These are phyloP conservation scores for Darevskia nairensis DNA, from an alignment of 2,797 vertebrate species.

Conservation along the genomic window DNA sequence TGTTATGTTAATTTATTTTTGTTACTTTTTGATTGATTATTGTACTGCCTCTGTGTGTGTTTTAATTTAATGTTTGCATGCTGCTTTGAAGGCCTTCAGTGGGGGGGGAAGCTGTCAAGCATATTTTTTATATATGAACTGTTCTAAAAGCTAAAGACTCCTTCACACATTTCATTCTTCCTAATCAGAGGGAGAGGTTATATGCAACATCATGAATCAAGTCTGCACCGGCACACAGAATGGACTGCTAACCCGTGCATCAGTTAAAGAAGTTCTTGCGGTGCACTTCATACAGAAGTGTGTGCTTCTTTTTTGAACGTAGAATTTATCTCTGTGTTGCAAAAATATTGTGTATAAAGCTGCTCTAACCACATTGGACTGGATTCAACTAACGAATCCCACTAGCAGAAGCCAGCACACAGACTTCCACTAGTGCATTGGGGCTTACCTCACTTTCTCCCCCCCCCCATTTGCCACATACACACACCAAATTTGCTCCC, in stretches of 20 bases:
- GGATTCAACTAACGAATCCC: background rate
- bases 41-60: background rate
- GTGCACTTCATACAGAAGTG: background rate
- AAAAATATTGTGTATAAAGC: slow-evolving; percentile 3
- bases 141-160: background rate
- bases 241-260: background rate
- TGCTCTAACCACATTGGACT: background rate
- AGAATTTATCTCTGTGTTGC: background rate
- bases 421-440: no score
- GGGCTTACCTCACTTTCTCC: no score
- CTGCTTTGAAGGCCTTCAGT: background rate
- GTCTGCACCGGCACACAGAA: background rate
- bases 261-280: background rate
- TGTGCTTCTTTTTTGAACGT: background rate
- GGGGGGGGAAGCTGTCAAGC: background rate
- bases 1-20: background rate
- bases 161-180: background rate
- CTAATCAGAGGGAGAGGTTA: background rate
- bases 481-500: no score
- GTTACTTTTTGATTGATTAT: background rate
- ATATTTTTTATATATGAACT: background rate
- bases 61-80: background rate
- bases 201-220: background rate
- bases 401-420: no score
- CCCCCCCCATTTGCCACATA: no score